Evolutionary conservation across 2,113 vertebrate species (phyloP).

Genomic region (Penelope pileata): DNA sequence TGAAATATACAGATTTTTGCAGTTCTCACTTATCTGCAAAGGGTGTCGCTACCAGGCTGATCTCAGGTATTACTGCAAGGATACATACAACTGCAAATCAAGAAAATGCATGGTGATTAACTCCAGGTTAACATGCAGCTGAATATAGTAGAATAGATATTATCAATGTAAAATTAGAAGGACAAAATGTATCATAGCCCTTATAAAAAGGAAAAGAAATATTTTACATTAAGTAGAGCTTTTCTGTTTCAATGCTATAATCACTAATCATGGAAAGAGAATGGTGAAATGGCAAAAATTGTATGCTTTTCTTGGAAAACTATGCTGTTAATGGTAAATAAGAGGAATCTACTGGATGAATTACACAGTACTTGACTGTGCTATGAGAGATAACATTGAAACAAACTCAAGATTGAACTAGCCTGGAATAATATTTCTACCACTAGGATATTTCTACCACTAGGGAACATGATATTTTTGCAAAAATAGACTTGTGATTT

Average conservation of each 20-base stretch:
- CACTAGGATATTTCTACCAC: background rate
- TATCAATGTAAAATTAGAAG: background rate
- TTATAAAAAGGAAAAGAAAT: background rate
- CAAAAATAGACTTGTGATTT: constrained; percentile 30
- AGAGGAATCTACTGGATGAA: background rate
- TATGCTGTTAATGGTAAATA: background rate
- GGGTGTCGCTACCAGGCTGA: fast-evolving
- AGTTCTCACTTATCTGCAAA: background rate
- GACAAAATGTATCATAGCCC: background rate
- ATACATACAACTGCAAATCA: background rate
- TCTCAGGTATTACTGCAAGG: background rate
- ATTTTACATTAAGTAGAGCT: background rate
- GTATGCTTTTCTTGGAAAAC: background rate
- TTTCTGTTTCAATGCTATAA: background rate
- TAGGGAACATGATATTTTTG: constrained; percentile 24
- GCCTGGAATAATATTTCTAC: constrained; percentile 15
- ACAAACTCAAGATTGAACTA: background rate
- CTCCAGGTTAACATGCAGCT: background rate
- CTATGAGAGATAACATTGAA: background rate
- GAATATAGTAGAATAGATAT: background rate
- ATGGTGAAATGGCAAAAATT: background rate
- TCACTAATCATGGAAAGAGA: background rate
- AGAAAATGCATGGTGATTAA: background rate
- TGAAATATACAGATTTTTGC: background rate
- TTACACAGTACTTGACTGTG: background rate